These are phyloP conservation scores for Amphiprion ocellaris DNA, from an alignment of 2,113 vertebrate genomes.

Conservation along the genomic window DNA sequence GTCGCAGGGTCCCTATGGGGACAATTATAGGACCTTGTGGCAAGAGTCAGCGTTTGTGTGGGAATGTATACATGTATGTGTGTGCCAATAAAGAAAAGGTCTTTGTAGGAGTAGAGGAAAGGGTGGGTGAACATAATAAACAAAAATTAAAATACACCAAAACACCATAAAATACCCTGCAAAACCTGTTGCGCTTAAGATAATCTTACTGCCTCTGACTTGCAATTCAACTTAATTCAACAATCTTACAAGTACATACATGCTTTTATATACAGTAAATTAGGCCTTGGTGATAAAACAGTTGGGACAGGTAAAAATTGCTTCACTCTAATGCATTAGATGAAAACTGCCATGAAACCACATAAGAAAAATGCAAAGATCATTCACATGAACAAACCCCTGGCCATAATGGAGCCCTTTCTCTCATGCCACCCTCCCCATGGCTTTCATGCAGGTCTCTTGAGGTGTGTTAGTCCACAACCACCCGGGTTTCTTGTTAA, in stretches of 20 bases:
- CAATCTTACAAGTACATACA: neutral
- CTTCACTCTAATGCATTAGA: no score
- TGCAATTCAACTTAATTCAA: neutral
- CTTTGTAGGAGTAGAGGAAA: conserved; percentile 35
- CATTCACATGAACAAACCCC: no score
- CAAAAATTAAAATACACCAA: conserved; percentile 33
- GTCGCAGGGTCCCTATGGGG: conserved; percentile 72
- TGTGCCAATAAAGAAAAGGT: conserved; percentile 33
- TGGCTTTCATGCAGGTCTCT: no score
- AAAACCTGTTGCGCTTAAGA: conserved; percentile 29
- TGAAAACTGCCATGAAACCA: no score
- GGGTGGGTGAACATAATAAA: conserved; percentile 19
- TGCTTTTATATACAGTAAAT: neutral
- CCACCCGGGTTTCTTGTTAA: no score
- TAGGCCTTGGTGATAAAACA: no score
- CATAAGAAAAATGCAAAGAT: no score
- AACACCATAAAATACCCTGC: conserved; percentile 16
- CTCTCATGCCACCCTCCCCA: no score
- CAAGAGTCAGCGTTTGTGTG: conserved; percentile 37
- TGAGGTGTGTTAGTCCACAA: no score
- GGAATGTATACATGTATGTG: conserved; percentile 21
- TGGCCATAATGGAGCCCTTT: no score
- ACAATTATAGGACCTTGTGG: conserved; percentile 77
- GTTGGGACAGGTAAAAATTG: no score
- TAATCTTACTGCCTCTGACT: conserved; percentile 28